Conservation (phyloP, 2,797 vertebrate genomes). For the Catostomus latipinnis region DNA sequence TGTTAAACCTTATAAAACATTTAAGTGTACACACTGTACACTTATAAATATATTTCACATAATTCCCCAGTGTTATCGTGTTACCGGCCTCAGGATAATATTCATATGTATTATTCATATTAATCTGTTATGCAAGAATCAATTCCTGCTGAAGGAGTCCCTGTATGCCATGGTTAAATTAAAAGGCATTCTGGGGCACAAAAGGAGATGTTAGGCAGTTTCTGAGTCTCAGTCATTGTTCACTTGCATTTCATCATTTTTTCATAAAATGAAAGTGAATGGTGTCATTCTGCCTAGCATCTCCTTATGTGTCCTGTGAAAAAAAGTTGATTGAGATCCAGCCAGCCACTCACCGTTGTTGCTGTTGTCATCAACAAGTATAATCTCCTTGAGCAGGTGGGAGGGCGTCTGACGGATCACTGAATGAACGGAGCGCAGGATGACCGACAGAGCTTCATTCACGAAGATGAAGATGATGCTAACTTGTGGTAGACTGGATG, state of each 20-base stretch:
- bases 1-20: constrained; percentile 1
- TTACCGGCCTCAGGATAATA: background rate
- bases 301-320: no score
- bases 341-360: constrained; percentile 74
- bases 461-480: constrained; percentile 90
- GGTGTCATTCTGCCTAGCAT: no score
- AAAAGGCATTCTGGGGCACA: no score
- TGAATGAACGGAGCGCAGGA: constrained; percentile 85
- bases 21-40: background rate
- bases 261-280: no score
- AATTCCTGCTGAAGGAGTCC: constrained; percentile 8
- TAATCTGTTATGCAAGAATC: constrained; percentile 24
- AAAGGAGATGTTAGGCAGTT: no score
- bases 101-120: constrained; percentile 33
- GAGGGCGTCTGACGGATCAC: constrained; percentile 82
- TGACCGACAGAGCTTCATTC: constrained; percentile 86
- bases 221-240: no score
- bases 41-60: constrained; percentile 6
- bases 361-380: constrained; percentile 89
- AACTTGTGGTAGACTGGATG: constrained; percentile 81
- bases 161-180: constrained; percentile 2
- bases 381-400: constrained; percentile 87
- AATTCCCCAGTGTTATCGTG: constrained; percentile 5
- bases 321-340: no score
- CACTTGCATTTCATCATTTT: no score